Evolutionary conservation across 1,140 invertebrate species (phyloP).

Genomic region (Solenopsis fugax): DNA sequence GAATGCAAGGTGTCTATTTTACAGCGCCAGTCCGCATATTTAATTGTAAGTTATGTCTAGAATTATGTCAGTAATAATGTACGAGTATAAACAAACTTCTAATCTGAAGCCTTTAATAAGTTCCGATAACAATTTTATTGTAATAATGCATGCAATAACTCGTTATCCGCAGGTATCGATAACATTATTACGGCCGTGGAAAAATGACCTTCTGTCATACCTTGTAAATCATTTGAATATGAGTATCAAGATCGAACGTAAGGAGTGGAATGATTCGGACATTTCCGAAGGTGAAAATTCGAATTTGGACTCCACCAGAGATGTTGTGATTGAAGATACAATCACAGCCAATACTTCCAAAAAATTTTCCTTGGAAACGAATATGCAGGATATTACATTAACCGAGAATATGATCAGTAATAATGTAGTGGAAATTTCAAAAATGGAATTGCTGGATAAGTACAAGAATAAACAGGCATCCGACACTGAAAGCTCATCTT

Average conservation of each 20-base stretch:
- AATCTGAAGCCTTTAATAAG: not conserved
- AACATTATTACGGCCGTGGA: slow-evolving; percentile 8
- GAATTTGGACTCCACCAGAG: not conserved
- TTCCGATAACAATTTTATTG: not conserved
- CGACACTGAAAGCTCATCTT: slow-evolving; percentile 44
- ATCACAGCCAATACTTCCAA: not conserved
- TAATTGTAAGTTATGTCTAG: slow-evolving; percentile 58
- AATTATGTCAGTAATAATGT: not conserved
- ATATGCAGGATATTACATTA: not conserved
- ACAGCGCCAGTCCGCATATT: slow-evolving; percentile 44
- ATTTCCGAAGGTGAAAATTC: not conserved
- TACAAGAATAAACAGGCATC: not conserved
- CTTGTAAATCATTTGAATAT: not conserved
- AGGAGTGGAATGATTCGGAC: slow-evolving; percentile 3
- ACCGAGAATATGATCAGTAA: slow-evolving; percentile 47
- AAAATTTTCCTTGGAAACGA: not conserved
- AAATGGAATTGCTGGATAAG: not conserved
- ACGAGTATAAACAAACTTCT: not conserved
- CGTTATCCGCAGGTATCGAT: slow-evolving; percentile 38
- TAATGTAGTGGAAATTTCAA: not conserved
- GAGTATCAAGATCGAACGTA: not conserved
- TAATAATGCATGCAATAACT: not conserved
- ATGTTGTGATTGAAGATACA: slow-evolving; percentile 41
- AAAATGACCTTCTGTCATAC: not conserved
- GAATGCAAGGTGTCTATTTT: slow-evolving; percentile 71